These are phyloP conservation scores for Umimayanthus chanpuru DNA, from an alignment of 92 coral and sea anemone genomes.

Conservation along the genomic window DNA sequence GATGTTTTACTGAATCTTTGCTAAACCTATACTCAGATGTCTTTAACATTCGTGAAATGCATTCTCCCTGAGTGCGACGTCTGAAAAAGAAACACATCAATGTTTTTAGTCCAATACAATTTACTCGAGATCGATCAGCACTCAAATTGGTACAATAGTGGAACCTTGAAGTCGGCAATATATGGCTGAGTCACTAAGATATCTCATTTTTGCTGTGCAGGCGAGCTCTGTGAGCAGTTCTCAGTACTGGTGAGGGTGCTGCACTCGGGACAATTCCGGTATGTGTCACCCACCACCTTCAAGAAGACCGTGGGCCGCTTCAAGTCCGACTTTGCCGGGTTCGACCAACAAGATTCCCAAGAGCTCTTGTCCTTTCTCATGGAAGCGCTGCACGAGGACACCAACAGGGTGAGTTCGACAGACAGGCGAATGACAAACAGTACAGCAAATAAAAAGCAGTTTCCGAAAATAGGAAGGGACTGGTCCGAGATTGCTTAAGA, in stretches of 20 bases:
- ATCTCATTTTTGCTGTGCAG: conserved; percentile 35
- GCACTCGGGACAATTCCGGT: conserved; percentile 82
- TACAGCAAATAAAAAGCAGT: too few relatives aligned
- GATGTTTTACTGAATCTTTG: background rate
- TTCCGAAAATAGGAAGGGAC: too few relatives aligned
- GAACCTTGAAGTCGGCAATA: background rate
- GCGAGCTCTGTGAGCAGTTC: conserved; percentile 87
- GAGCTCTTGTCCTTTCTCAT: conserved; percentile 87
- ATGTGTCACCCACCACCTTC: conserved; percentile 81
- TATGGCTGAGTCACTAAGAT: background rate
- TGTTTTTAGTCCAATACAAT: background rate
- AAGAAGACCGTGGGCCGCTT: conserved; percentile 87
- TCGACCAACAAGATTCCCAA: conserved; percentile 97
- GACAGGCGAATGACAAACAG: too few relatives aligned
- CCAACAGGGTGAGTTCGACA: conserved; percentile 67
- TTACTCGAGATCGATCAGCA: background rate
- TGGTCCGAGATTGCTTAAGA: too few relatives aligned
- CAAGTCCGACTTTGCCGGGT: conserved; percentile 84
- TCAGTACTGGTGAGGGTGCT: conserved; percentile 80
- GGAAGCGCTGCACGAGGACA: conserved; percentile 93
- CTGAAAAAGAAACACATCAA: background rate
- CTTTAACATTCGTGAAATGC: background rate
- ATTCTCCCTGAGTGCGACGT: background rate
- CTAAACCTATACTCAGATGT: too few relatives aligned
- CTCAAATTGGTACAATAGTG: background rate